phyloP scores from a whole-genome alignment of 2,888 invertebrate species.

The Trachelus stipa region DNA sequence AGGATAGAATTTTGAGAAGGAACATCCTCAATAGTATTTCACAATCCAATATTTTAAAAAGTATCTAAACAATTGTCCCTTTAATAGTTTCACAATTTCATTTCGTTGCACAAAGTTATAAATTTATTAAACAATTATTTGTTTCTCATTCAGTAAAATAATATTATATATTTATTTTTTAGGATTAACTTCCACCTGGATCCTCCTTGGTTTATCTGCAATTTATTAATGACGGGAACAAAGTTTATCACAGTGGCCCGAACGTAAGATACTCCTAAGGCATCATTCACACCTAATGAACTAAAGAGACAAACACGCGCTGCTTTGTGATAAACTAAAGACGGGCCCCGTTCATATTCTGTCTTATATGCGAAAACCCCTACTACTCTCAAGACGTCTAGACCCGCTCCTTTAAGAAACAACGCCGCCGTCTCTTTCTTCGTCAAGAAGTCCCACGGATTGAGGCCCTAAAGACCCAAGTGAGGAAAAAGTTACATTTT shows the following conservation, averaged over 20 bases:
- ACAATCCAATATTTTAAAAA: not conserved
- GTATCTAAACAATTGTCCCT: not conserved
- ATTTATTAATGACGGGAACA: not conserved
- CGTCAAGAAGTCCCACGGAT: constrained; percentile 3
- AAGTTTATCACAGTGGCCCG: not conserved
- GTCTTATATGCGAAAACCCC: constrained; percentile 64
- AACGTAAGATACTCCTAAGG: not conserved
- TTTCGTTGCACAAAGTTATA: not conserved
- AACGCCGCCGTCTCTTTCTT: constrained; percentile 16
- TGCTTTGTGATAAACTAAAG: constrained; percentile 63
- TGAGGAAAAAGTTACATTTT: not conserved
- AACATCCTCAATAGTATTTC: not conserved
- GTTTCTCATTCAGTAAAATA: not conserved
- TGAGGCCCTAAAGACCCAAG: not conserved
- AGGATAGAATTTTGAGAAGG: not conserved
- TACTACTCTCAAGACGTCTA: constrained; percentile 38
- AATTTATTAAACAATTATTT: not conserved
- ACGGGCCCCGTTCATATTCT: constrained; percentile 61
- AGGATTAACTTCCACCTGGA: not conserved
- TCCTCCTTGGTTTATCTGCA: not conserved
- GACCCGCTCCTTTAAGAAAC: constrained; percentile 6
- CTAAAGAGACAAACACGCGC: constrained; percentile 31
- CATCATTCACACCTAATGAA: constrained; percentile 7
- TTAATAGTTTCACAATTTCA: not conserved
- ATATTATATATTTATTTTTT: not conserved